A percentile compares a stretch with the other conserved stretches of the same genome.
Evolutionary conservation across 2,797 vertebrate species (phyloP).

Genomic region (Anguilla megastoma): DNA sequence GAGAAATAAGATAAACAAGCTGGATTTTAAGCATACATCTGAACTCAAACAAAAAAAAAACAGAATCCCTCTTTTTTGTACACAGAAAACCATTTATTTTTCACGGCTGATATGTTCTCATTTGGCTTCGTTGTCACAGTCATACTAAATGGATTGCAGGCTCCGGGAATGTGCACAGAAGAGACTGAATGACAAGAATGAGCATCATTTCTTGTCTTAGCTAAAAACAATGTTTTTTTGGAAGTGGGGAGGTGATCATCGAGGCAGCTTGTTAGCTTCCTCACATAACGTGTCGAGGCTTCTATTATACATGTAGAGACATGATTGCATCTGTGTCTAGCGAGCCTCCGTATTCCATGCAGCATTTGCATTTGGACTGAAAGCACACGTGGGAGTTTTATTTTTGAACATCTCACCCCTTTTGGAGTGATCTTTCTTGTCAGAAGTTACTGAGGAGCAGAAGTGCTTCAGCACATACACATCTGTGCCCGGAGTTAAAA

Average conservation of each 20-base stretch:
- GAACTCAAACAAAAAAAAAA: too few relatives aligned
- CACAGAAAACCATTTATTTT: background rate
- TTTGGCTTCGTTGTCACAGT: background rate
- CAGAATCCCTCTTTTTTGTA: too few relatives aligned
- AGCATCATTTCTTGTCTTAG: background rate
- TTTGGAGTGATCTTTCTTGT: background rate
- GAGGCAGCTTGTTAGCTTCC: conserved; percentile 16
- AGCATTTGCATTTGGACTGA: background rate
- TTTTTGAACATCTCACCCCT: background rate
- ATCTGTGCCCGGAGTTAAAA: background rate
- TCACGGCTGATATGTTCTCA: background rate
- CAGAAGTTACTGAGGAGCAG: background rate
- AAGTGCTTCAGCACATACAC: background rate
- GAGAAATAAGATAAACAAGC: background rate
- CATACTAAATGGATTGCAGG: too few relatives aligned
- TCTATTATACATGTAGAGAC: background rate
- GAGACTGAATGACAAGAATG: background rate
- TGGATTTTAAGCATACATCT: background rate
- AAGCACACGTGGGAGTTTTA: background rate
- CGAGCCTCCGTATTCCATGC: background rate
- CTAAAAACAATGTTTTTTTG: background rate
- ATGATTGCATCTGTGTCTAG: background rate
- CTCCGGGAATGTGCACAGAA: background rate
- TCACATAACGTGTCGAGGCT: conserved; percentile 14
- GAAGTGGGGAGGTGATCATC: background rate